Percentiles rank a stretch among this genome's conserved stretches.
Conservation (phyloP, 2,113 vertebrate species). For the Corydoras maculifer region DNA sequence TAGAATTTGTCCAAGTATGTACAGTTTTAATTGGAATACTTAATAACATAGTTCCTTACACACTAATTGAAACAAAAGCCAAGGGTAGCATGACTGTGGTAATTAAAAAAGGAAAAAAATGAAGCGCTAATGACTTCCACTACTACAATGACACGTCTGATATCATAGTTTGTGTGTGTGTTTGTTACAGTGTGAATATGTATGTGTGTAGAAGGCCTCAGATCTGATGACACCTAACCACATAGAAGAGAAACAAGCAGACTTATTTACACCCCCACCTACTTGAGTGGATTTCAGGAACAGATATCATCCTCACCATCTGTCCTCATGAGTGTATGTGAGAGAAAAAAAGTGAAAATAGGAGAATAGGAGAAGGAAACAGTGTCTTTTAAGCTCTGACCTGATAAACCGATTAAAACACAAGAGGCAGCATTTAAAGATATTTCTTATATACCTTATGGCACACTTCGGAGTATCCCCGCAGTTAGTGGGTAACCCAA, state of each 20-base stretch:
- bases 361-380: too few relatives aligned
- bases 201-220: conserved; percentile 19
- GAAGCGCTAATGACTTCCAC: conserved; percentile 81
- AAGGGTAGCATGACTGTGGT: conserved; percentile 80
- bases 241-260: conserved; percentile 19
- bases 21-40: conserved; percentile 52
- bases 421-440: background rate
- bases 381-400: conserved; percentile 6
- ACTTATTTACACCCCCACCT: conserved; percentile 30
- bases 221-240: conserved; percentile 12
- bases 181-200: conserved; percentile 8
- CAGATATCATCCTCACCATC: conserved; percentile 23
- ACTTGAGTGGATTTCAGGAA: conserved; percentile 19
- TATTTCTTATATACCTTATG: conserved; percentile 20
- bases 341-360: background rate
- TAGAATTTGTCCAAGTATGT: background rate
- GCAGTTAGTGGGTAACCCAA: too few relatives aligned
- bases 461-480: background rate
- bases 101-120: conserved; percentile 84
- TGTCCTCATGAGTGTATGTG: conserved; percentile 13
- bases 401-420: background rate
- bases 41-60: conserved; percentile 70
- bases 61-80: conserved; percentile 80
- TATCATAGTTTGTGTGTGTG: conserved; percentile 68
- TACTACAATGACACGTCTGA: conserved; percentile 77